These are phyloP conservation scores for Pyrrhia umbra DNA, from an alignment of 2,888 invertebrate genomes.

Conservation along the genomic window DNA sequence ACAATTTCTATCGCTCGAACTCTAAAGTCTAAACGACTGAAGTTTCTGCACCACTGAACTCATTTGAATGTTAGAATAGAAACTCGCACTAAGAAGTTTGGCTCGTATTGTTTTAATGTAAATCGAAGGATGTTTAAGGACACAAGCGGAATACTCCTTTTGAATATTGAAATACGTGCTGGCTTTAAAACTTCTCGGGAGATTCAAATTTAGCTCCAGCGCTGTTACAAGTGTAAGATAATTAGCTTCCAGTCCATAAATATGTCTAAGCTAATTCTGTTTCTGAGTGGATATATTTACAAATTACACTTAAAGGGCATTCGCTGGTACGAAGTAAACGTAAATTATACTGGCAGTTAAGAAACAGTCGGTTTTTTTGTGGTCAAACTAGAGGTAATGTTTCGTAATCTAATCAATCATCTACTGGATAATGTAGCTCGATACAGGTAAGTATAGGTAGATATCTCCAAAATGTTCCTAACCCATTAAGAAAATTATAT, in stretches of 20 bases:
- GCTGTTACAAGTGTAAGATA: slow-evolving; percentile 72
- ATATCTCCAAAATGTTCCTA: background rate
- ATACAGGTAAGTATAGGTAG: background rate
- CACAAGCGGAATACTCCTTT: slow-evolving; percentile 68
- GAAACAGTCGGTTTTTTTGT: slow-evolving; percentile 20
- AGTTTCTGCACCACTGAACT: slow-evolving; percentile 76
- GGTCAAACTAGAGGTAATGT: background rate
- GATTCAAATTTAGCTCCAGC: slow-evolving; percentile 75
- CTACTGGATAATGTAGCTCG: background rate
- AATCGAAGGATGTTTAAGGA: slow-evolving; percentile 76
- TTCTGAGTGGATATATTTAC: slow-evolving; percentile 48
- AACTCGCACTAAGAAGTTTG: slow-evolving; percentile 71
- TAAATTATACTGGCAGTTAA: slow-evolving; percentile 36
- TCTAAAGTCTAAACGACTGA: slow-evolving; percentile 71
- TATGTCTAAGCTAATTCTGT: slow-evolving; percentile 69
- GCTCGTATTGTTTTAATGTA: slow-evolving; percentile 80
- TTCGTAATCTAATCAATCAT: background rate
- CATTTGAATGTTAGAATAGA: slow-evolving; percentile 83
- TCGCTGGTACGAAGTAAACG: slow-evolving; percentile 30
- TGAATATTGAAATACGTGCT: slow-evolving; percentile 61
- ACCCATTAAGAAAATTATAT: background rate
- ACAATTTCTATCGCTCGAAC: slow-evolving; percentile 47
- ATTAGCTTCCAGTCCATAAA: slow-evolving; percentile 76
- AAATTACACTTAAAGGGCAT: slow-evolving; percentile 45
- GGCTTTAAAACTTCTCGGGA: slow-evolving; percentile 71